Conservation (phyloP, 2,888 invertebrate genomes). For the Drosophila multiciliata region DNA sequence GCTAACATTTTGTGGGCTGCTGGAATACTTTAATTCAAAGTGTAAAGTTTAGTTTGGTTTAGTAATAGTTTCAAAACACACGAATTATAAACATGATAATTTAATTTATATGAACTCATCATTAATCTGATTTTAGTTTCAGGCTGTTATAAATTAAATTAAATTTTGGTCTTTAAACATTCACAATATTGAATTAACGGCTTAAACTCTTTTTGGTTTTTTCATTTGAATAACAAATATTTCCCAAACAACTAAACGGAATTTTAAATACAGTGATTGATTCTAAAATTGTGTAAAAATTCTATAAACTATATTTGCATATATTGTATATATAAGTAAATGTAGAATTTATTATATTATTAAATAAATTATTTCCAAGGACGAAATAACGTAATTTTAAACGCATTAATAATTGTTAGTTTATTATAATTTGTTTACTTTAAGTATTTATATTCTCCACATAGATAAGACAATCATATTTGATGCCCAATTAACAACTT, state of each 20-base stretch:
- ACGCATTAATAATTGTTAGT: background rate
- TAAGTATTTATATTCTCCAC: background rate
- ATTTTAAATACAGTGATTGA: background rate
- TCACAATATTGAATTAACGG: background rate
- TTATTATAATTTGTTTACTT: background rate
- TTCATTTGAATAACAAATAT: background rate
- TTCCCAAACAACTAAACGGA: background rate
- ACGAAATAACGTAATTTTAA: background rate
- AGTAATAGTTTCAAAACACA: background rate
- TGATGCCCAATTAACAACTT: background rate
- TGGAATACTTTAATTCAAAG: background rate
- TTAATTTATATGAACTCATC: background rate
- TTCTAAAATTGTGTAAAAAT: background rate
- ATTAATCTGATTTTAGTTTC: background rate
- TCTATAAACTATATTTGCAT: background rate
- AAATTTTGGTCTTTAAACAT: too few relatives aligned
- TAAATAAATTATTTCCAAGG: background rate
- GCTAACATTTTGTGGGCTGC: constrained; percentile 1
- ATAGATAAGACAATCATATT: background rate
- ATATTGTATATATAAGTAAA: background rate
- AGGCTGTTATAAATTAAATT: background rate
- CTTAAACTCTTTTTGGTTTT: background rate
- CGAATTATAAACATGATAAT: background rate
- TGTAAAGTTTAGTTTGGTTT: background rate
- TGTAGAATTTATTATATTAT: too few relatives aligned